Conservation (phyloP, 2,888 invertebrate genomes). For the Oligia fasciuncula region DNA sequence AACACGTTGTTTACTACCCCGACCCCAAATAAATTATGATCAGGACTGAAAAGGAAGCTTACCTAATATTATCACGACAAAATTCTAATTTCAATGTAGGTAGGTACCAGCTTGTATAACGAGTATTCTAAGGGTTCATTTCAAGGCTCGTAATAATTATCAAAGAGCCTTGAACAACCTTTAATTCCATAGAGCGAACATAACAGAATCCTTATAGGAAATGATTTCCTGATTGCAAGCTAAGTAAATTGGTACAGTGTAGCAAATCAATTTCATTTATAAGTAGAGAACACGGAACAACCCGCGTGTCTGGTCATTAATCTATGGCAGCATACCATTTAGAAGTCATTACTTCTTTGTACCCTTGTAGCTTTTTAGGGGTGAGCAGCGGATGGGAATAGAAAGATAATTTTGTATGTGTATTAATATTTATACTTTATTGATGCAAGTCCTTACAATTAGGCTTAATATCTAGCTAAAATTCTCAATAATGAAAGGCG, state of each 20-base stretch:
- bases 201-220: slow-evolving; percentile 31
- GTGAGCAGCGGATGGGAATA: neutral
- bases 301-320: slow-evolving; percentile 41
- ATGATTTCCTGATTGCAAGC: slow-evolving; percentile 58
- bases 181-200: slow-evolving; percentile 22
- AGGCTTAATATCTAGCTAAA: too few relatives aligned
- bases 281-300: slow-evolving; percentile 52
- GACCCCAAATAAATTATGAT: neutral
- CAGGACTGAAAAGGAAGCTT: too few relatives aligned
- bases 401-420: neutral
- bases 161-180: neutral
- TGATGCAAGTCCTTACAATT: too few relatives aligned
- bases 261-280: slow-evolving; percentile 58
- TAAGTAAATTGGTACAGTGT: slow-evolving; percentile 56
- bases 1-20: too few relatives aligned
- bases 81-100: too few relatives aligned
- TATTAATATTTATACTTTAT: too few relatives aligned
- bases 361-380: neutral
- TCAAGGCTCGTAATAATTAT: neutral
- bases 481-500: too few relatives aligned
- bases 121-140: neutral
- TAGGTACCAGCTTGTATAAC: neutral
- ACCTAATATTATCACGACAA: neutral
- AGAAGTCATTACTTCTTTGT: slow-evolving; percentile 31
- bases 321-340: slow-evolving; percentile 43